phyloP scores from a whole-genome alignment of 2,888 invertebrate species.

The Drosophila merina region DNA sequence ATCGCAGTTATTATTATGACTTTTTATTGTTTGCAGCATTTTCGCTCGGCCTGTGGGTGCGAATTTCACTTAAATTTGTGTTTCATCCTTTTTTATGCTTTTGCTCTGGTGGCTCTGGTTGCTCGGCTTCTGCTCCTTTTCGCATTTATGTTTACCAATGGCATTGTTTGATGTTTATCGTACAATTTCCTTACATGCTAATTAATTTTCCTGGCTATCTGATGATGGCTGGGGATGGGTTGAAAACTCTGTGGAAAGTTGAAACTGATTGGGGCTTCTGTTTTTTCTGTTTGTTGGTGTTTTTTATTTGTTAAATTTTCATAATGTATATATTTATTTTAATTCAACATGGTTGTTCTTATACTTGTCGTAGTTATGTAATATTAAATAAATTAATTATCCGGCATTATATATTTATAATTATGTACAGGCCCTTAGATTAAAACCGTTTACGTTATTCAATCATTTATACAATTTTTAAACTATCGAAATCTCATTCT shows the following conservation, averaged over 20 bases:
- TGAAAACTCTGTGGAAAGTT: conserved; percentile 8
- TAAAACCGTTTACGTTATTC: conserved; percentile 31
- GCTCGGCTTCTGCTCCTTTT: conserved; percentile 22
- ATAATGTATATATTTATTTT: conserved; percentile 13
- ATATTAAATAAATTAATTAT: conserved; percentile 36
- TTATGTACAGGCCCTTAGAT: conserved; percentile 41
- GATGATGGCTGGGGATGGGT: conserved; percentile 12
- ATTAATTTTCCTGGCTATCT: conserved; percentile 63
- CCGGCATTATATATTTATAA: conserved; percentile 15
- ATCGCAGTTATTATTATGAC: conserved; percentile 58
- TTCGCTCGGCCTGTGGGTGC: conserved; percentile 22
- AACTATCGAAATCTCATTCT: conserved; percentile 15
- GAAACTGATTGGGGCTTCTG: conserved; percentile 27
- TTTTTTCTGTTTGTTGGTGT: not conserved
- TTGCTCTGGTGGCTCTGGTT: not conserved
- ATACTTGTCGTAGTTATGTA: conserved; percentile 9
- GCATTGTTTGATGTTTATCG: conserved; percentile 71
- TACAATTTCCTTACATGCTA: conserved; percentile 71
- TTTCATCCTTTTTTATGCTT: not conserved
- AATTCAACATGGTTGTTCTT: conserved; percentile 25
- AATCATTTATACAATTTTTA: conserved; percentile 32
- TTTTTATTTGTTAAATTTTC: conserved; percentile 1
- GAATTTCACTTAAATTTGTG: conserved; percentile 40
- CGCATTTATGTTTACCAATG: conserved; percentile 19
- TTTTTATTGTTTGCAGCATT: conserved; percentile 57